Base-by-base conservation (phyloP, 2,888 invertebrate species). In the Dasysyrphus tricinctus region DNA sequence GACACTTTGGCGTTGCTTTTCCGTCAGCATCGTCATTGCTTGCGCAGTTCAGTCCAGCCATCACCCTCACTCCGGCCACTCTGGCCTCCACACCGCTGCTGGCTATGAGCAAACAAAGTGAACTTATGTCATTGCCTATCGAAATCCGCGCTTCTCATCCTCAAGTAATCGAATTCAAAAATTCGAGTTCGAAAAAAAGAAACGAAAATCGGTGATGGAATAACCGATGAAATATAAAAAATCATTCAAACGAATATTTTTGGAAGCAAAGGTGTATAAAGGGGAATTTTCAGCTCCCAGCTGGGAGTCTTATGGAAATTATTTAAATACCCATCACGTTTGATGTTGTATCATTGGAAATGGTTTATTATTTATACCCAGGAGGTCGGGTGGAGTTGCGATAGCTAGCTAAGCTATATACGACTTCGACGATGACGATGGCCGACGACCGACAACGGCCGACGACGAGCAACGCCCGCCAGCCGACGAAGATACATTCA, bases 241-340 rank as follows among this genome's bases (percentile, higher is more conserved):
- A 57, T 14, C 29, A 67, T 74, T 29, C 29, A 72, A 75, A 56
- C 47, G 72, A 69, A 61, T 65, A 37, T 70, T 84, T 80, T 82
- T 39, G 67, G 69, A 74, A 69, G 54, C 49, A 65, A 57, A 78
- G 70, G 70, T 49, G 59, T 80, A 84, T 51, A 37, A 65, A 63
- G 74, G 76, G 78, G 79, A 63, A 82, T 77, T 69, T 63, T 56
- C 73, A 74, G 44, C 73, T 74, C 86, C 78, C 86, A 82, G 86
- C 86, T 86, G 86, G 86, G 65, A 86, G 86, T 78, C 86, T 86
- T 86, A 82, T 82, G 86, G 82, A 86, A 86, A 86, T 86, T 86
- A 86, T 86, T 86, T 86, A 81, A 86, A 86, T 86, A 86, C 86
- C 86, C 81, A 81, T 86, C 81, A 81, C 86, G 81, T 86, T 86